These are phyloP conservation scores for Pseudoips prasinana DNA, from an alignment of 2,888 invertebrate genomes.

Conservation along the genomic window DNA sequence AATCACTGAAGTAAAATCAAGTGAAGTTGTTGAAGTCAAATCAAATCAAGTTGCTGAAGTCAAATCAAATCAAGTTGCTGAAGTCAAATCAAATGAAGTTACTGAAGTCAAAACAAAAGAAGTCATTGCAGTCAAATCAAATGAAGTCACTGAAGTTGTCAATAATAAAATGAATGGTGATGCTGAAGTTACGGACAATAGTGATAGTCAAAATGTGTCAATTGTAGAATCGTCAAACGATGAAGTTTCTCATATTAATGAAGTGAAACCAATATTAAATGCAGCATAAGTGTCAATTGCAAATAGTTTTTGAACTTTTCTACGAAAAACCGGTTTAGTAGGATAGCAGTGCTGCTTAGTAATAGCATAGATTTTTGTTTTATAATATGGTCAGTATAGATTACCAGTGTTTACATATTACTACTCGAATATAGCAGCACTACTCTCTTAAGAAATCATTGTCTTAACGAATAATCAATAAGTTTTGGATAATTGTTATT, in stretches of 20 bases:
- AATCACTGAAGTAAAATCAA: conserved; percentile 11
- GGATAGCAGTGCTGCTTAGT: no score
- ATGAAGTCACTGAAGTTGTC: no score
- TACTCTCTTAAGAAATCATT: no score
- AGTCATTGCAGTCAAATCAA: no score
- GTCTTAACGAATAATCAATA: conserved; percentile 5
- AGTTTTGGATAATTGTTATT: conserved; percentile 20
- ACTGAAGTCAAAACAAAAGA: no score
- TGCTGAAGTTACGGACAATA: conserved; percentile 13
- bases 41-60: conserved; percentile 4
- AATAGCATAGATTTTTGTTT: background rate
- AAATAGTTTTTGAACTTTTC: conserved; percentile 32
- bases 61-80: conserved; percentile 20
- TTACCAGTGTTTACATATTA: background rate
- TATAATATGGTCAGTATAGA: background rate
- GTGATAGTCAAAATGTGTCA: conserved; percentile 21
- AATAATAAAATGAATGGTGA: conserved; percentile 3
- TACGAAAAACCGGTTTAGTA: no score
- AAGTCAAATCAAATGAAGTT: conserved; percentile 25
- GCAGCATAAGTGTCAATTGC: conserved; percentile 30
- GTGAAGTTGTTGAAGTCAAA: conserved; percentile 25
- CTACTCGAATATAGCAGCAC: no score
- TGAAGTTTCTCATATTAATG: conserved; percentile 41
- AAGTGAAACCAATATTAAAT: conserved; percentile 41
- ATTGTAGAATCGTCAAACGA: conserved; percentile 31